Conservation (phyloP, 2,113 vertebrate species). For the Falco punctatus region DNA sequence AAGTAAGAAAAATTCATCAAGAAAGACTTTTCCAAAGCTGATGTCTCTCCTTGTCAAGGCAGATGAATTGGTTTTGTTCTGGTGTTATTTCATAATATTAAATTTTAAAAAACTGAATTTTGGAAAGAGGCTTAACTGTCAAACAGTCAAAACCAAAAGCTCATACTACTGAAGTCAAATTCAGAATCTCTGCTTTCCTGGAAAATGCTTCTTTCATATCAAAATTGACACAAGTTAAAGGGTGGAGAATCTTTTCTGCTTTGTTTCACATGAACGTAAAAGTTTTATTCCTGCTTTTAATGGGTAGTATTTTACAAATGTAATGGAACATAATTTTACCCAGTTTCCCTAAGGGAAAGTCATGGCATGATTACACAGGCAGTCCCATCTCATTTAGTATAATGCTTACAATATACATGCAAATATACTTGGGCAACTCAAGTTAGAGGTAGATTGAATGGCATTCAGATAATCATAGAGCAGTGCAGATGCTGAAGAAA, state of each 20-base stretch:
- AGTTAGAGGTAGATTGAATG: constrained; percentile 22
- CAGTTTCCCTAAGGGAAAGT: constrained; percentile 57
- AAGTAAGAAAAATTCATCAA: constrained; percentile 8
- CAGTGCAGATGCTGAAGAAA: not conserved
- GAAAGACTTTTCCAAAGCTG: not conserved
- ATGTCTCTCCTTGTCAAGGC: not conserved
- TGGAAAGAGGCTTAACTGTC: not conserved
- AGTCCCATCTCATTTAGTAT: constrained; percentile 41
- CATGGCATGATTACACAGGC: constrained; percentile 27
- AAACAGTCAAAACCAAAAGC: not conserved
- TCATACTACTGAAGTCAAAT: constrained; percentile 16
- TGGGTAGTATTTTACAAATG: constrained; percentile 65
- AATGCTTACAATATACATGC: constrained; percentile 43
- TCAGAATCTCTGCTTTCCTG: constrained; percentile 12
- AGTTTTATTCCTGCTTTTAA: constrained; percentile 71
- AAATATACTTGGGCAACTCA: constrained; percentile 9
- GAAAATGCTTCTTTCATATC: constrained; percentile 46
- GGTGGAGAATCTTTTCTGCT: constrained; percentile 47
- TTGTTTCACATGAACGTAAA: constrained; percentile 65
- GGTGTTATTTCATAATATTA: not conserved
- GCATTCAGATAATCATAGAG: constrained; percentile 9
- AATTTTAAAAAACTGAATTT: not conserved
- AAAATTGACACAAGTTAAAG: constrained; percentile 51
- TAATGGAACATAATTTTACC: constrained; percentile 71
- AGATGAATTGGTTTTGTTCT: not conserved